Evolutionary conservation across 1,140 invertebrate genomes (phyloP), one percentile per base, ranked within the genome.

Genomic region (Latrodectus geometricus): DNA sequence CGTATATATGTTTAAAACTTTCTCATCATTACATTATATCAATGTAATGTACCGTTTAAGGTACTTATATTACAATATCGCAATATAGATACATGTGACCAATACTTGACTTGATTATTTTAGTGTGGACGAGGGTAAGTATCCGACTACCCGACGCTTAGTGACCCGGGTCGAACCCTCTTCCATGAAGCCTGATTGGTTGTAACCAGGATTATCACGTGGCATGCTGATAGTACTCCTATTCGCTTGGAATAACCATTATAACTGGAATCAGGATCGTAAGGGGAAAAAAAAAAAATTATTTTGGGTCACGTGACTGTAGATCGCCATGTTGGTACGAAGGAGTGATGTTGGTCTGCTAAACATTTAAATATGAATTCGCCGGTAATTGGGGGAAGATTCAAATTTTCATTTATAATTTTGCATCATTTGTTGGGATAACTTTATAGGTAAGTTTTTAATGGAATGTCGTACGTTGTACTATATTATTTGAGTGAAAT

Each of bases 281-380:
- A 35, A 35, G 65, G 54, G 52, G 21, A 23, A 48, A 61, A 75
- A 84, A 76, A 69, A 75, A 82, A 54, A 56, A 68, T 48, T 52
- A 76, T 12, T 8, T 84, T 17, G 75, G 73, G 73, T 84, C 72
- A 84, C 82, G 82, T 84, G 82, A 84, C 48, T 35, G 68, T 68
- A 49, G 35, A 84, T 70, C 82, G 82, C 82, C 82, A 84, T 84
- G 82, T 76, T 76, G 82, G 82, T 84, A 82, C 69, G 66, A 73
- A 73, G 70, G 73, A 68, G 50, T 14, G 20, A 68, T 15, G 72
- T 75, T 84, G 52, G 82, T 84, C 70, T 61, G 50, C 20, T 54
- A 65, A n/a, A 65, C 65, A 84, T 84, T 84, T 75, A 84, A 83
- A 83, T 74, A 84, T 75, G 82, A 68, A 54, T 76, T 75, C 21